A percentile compares a stretch with the other conserved stretches of the same genome.
These are phyloP conservation scores for Clarias fuscus DNA, from an alignment of 2,797 vertebrate genomes.

Conservation along the genomic window DNA sequence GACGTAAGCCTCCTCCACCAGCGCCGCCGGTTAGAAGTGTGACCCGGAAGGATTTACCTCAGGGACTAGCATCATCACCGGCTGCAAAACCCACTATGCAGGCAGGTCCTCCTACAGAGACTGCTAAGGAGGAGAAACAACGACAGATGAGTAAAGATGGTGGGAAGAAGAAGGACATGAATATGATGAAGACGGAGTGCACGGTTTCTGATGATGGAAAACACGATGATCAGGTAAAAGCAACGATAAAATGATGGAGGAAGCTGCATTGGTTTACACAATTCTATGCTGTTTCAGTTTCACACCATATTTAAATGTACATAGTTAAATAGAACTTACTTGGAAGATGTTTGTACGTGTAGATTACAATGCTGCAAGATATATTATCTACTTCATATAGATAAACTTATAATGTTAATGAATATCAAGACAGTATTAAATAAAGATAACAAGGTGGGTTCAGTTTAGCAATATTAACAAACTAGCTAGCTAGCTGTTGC, in stretches of 20 bases:
- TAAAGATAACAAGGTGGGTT: too few species aligned
- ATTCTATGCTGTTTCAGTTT: background rate
- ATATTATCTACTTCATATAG: too few species aligned
- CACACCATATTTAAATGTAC: background rate
- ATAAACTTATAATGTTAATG: too few species aligned
- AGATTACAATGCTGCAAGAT: too few species aligned
- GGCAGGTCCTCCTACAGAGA: conserved; percentile 37
- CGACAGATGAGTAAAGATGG: conserved; percentile 57
- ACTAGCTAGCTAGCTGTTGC: background rate
- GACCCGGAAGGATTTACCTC: conserved; percentile 72
- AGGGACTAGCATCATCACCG: conserved; percentile 11
- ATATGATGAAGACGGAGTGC: conserved; percentile 59
- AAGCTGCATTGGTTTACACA: background rate
- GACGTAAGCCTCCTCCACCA: conserved; percentile 77
- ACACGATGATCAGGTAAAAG: conserved; percentile 70
- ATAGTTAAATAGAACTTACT: background rate
- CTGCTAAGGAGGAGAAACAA: conserved; percentile 51
- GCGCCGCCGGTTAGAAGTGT: conserved; percentile 78
- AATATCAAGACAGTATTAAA: too few species aligned
- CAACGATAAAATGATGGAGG: background rate
- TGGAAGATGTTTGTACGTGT: background rate
- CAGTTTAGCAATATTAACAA: too few species aligned
- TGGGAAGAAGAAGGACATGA: conserved; percentile 42
- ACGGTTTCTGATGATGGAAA: conserved; percentile 56
- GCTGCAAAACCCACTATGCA: conserved; percentile 46